Percentiles rank a stretch among this genome's conserved stretches.
These are phyloP conservation scores for Chionodraco myersi DNA, from an alignment of 2,113 vertebrate genomes.

Conservation along the genomic window DNA sequence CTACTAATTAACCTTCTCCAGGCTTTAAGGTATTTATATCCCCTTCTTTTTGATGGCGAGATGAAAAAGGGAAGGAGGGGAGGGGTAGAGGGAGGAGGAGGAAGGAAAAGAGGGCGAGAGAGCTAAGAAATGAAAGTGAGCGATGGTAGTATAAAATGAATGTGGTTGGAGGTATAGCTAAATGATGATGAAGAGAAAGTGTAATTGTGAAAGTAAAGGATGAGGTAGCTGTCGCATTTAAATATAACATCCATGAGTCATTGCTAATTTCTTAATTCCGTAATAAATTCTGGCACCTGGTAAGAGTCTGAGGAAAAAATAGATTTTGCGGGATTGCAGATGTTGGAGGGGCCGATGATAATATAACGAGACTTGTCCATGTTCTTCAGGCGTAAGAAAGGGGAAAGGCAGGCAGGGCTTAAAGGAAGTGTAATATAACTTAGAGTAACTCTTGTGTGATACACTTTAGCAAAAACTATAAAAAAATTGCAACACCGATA, in stretches of 20 bases:
- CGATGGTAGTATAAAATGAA: slow-evolving; percentile 26
- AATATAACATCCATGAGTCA: neutral
- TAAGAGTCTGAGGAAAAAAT: neutral
- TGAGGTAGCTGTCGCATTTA: neutral
- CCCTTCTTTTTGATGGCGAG: slow-evolving; percentile 64
- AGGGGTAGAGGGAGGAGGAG: slow-evolving; percentile 6
- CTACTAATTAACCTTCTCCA: slow-evolving; percentile 85
- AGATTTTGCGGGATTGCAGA: neutral
- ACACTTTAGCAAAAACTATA: neutral
- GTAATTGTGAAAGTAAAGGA: neutral
- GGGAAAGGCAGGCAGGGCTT: neutral
- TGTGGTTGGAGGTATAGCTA: slow-evolving; percentile 28
- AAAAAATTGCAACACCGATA: too few species aligned
- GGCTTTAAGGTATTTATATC: slow-evolving; percentile 84
- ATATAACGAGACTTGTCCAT: neutral
- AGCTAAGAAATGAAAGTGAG: slow-evolving; percentile 32
- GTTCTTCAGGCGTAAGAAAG: neutral
- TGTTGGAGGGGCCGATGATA: neutral
- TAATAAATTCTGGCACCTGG: neutral
- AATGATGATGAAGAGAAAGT: slow-evolving; percentile 1
- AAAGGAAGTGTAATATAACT: neutral
- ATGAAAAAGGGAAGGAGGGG: slow-evolving; percentile 16
- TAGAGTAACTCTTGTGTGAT: neutral
- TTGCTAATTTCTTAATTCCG: neutral
- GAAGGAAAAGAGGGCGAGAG: slow-evolving; percentile 2